Conservation (phyloP, 64 coral and sea anemone species). For the Montipora capricornis region DNA sequence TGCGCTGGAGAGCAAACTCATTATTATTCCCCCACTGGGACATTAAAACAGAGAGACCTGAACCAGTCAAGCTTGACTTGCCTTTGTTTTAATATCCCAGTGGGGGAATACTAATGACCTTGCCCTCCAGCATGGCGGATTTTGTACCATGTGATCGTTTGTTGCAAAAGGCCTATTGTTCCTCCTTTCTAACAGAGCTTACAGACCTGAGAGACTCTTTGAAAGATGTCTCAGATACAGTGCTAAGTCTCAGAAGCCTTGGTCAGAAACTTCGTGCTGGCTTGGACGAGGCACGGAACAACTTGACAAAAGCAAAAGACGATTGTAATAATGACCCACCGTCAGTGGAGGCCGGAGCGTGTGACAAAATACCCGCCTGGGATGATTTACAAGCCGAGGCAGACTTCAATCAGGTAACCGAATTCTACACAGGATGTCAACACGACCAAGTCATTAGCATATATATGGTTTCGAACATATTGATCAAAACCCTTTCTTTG, state of each 20-base stretch:
- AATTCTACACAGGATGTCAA: background rate
- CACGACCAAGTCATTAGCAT: background rate
- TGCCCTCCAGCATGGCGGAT: too few species aligned
- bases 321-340: slow-evolving; percentile 41
- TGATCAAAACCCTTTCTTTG: too few species aligned
- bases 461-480: too few species aligned
- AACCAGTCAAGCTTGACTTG: too few species aligned
- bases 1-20: too few species aligned
- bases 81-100: too few species aligned
- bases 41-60: too few species aligned
- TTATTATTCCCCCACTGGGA: too few species aligned
- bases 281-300: slow-evolving; percentile 32
- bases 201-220: slow-evolving; percentile 33
- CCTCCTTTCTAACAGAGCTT: background rate
- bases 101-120: too few species aligned
- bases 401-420: slow-evolving; percentile 49
- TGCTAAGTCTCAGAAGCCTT: slow-evolving; percentile 19
- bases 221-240: slow-evolving; percentile 25
- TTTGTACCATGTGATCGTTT: too few species aligned
- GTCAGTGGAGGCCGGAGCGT: slow-evolving; percentile 16
- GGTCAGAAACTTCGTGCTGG: slow-evolving; percentile 23
- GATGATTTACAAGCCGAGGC: slow-evolving; percentile 27
- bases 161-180: background rate
- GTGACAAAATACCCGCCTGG: slow-evolving; percentile 47
- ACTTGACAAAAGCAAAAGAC: slow-evolving; percentile 37